Base-by-base conservation (phyloP, 2,113 vertebrate genomes). In the Myiozetetes cayanensis region DNA sequence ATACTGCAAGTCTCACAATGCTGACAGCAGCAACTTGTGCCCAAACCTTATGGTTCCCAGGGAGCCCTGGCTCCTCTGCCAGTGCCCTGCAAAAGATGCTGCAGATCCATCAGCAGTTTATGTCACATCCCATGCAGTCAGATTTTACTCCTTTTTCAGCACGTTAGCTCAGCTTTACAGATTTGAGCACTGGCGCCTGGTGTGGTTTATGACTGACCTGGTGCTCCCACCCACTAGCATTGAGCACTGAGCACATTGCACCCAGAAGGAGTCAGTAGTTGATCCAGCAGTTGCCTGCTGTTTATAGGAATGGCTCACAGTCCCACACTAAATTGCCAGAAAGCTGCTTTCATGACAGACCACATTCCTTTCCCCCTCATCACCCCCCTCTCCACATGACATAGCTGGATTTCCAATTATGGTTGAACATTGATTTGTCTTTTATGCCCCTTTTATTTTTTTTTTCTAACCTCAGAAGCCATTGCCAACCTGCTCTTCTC, bases 321-420 rank as follows among this genome's bases (percentile, higher is more conserved):
- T 96, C 85, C 87, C 94, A 61, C 83, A 95, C 72, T 87, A 94
- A 96, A 85, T 85, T 83, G 84, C 52, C 94, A 90, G 92, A 91
- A 85, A 93, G 87, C 58, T 9, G 28, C 67, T 96, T 86, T 88
- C 90, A 75, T 88, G 93, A 84, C 80, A 92, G 85, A 93, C 79
- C 82, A 61, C 95, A 94, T 97, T 96, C 93, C 79, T 94, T 96
- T 87, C 91, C 76, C 86, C 91, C 70, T 89, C 95, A 87, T 92
- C 20, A 1, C 86, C 93, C 86, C 89, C 65, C 61, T 96, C 81
- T 88, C 90, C 90, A 52, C 68, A 56, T 27, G 10, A 79, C 56
- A 4, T 92, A 63, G 94, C 96, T 96, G 95, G 90, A 95, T 94
- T 96, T 96, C 94, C 72, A 97, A 93, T 94, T 94, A 95, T 87